Base-by-base conservation (phyloP, 2,888 invertebrate species). In the Microplitis manilae region DNA sequence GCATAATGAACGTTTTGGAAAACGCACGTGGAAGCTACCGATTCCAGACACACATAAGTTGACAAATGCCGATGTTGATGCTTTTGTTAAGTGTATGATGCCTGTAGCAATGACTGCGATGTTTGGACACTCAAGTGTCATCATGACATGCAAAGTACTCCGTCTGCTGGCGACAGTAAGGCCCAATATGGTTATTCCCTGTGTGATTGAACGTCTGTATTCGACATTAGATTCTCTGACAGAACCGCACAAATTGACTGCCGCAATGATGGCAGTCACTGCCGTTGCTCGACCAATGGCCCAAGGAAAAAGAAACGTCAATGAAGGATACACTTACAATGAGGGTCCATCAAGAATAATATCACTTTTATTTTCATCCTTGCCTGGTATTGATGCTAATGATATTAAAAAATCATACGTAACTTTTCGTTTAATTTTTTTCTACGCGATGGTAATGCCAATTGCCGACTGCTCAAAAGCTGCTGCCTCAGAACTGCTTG, bases 331-430 rank as follows among this genome's bases (percentile, higher is more conserved):
- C 86, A 82, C 83, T 13, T 95, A 93, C 86, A 92, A 94, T 0
- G 96, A 95, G 87, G 97, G 96, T 0, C 94, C 95, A 5, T 93
- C 93, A 0, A 96, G 97, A 85, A 94, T 97, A 0, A 91, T 98
- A 17, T 96, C 96, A 0, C 91, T 98, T 39, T 91, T 98, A 13
- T 93, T 95, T 87, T 94, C 94, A 0, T 92, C 95, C 0, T 90
- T 98, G 17, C 97, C 98, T 0, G 97, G 97, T 13, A 94, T 98
- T 65, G 98, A 98, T 89, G 94, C 96, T 0, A 98, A 98, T 86
- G 97, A 98, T 89, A 92, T 94, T 64, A 92, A 93, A 81, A 95
- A 95, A 89, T 94, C 94, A 38, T 91, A 94, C 73, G 92, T 94
- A 38, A 95, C 96, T 0, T 93, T 97, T 78, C 95, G 95, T 84